Base-by-base conservation (phyloP, 2,113 vertebrate species). In the Phyllostomus hastatus region DNA sequence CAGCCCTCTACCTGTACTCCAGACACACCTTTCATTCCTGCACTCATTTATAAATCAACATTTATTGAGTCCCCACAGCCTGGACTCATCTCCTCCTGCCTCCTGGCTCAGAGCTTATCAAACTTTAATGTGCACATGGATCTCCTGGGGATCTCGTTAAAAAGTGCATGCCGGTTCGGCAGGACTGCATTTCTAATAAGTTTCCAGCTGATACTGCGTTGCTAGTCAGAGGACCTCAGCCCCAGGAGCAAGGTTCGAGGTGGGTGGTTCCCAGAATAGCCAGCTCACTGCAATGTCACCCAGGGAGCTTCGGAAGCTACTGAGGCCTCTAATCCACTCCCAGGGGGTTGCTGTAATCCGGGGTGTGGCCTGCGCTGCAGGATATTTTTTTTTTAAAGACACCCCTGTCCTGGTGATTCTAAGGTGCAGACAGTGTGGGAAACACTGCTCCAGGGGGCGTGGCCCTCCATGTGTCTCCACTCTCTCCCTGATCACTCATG, bases 1-100 rank as follows among this genome's bases (percentile, higher is more conserved):
- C 82, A 82, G 78, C 82, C 66, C 59, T 86, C 66, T 31, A 3
- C 72, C 83, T 28, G 50, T 50, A 43, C 59, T 48, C 46, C 0
- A 2, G 64, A 43, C 24, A 19, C 16, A 11, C 86, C 69, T 48
- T 90, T 91, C 61, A 38, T 73, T 41, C 22, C 88, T 38, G 26
- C 20, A 5, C 81, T 96, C 95, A 88, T 92, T 95, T 82, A 94
- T 96, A 90, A 94, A 96, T 94, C 88, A 90, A 52, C 93, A 88
- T 87, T 73, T 54, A 76, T 50, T 4, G 4, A 33, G 46, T 75
- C 78, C 69, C 75, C 69, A 4, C 69, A 1, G 15, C 78, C 41
- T 54, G 70, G 48, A 66, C 66, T 90, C 90, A 66, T 76, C 80
- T 83, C 75, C 79, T 59, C 50, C 85, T 88, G 91, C 72, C 54